A percentile compares a stretch with the other conserved stretches of the same genome.
phyloP scores from a whole-genome alignment of 2,113 vertebrate species.

The Anhinga rufa region DNA sequence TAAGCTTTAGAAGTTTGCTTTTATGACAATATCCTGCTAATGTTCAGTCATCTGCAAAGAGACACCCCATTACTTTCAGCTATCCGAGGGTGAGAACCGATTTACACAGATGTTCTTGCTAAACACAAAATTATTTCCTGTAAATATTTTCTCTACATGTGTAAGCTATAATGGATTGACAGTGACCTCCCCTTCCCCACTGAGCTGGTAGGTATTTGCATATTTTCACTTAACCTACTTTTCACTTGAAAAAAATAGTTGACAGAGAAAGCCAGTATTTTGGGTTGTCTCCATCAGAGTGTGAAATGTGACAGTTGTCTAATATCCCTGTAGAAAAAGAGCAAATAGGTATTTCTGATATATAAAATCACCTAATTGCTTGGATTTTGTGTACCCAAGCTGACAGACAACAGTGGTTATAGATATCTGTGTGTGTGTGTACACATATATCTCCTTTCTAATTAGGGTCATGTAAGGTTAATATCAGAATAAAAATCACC shows the following conservation, averaged over 20 bases:
- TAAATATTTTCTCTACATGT: neutral
- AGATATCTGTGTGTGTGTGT: neutral
- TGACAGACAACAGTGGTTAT: neutral
- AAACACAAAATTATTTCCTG: slow-evolving; percentile 12
- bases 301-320: neutral
- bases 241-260: neutral
- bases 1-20: neutral
- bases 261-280: neutral
- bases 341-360: neutral
- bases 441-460: neutral
- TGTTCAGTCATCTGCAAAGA: neutral
- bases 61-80: neutral
- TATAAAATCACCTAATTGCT: neutral
- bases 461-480: neutral
- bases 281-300: neutral
- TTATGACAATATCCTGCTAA: neutral
- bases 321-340: neutral
- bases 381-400: neutral
- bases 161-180: neutral
- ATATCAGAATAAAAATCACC: neutral
- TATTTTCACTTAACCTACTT: neutral
- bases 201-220: neutral
- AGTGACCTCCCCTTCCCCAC: neutral
- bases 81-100: neutral
- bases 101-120: neutral